phyloP scores from a whole-genome alignment of 1,140 invertebrate genomes.

The Berghia stephanieae region DNA sequence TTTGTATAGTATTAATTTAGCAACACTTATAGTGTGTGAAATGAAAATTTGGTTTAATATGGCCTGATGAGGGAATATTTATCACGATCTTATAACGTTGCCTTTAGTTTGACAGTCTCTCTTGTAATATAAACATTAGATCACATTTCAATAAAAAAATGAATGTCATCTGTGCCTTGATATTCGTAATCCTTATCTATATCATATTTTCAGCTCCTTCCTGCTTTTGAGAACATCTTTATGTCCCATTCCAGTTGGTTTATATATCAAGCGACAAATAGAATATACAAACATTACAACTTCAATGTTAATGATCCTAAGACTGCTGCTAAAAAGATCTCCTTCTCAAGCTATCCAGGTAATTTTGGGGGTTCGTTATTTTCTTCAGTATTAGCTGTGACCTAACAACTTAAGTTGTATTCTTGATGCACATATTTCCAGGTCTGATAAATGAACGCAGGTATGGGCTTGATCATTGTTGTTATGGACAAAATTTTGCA shows the following conservation, averaged over 20 bases:
- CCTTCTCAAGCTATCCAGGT: conserved; percentile 66
- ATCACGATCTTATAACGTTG: background rate
- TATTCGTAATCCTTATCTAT: background rate
- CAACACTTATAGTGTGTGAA: background rate
- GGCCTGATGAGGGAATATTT: background rate
- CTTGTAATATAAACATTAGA: background rate
- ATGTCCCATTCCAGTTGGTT: conserved; percentile 67
- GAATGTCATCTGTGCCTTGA: background rate
- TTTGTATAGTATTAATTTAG: no score
- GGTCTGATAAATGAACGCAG: background rate
- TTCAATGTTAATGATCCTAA: conserved; percentile 57
- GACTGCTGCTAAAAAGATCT: conserved; percentile 48
- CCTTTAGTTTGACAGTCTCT: background rate
- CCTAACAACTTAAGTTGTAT: background rate
- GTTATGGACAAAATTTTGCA: background rate
- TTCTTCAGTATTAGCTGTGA: background rate
- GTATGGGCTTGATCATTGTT: background rate
- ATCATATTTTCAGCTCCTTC: conserved; percentile 47
- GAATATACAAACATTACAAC: conserved; percentile 65
- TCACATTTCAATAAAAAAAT: background rate
- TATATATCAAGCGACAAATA: conserved; percentile 58
- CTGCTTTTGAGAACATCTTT: conserved; percentile 61
- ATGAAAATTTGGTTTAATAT: no score
- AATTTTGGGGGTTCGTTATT: background rate
- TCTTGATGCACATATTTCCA: background rate